phyloP scores from a whole-genome alignment of 2,113 vertebrate genomes.

The Ascaphus truei region DNA sequence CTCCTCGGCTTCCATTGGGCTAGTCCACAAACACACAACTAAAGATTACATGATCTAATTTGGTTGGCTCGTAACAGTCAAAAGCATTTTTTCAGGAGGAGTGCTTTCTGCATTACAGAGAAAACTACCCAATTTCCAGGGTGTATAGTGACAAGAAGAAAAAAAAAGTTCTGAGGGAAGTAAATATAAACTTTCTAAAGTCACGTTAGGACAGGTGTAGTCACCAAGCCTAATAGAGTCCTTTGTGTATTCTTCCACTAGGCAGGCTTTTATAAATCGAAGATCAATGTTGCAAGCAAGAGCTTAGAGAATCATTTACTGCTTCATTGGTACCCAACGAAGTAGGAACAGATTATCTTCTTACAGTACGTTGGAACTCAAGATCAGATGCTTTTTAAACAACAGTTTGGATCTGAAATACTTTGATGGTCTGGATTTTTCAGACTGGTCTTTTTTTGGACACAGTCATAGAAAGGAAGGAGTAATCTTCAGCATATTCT shows the following conservation, averaged over 20 bases:
- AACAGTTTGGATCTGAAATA: too few relatives aligned
- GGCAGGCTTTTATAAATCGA: constrained; percentile 37
- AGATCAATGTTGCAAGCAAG: constrained; percentile 31
- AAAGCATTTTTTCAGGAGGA: background rate
- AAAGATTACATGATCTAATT: background rate
- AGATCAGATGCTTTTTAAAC: background rate
- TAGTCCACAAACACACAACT: background rate
- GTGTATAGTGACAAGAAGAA: background rate
- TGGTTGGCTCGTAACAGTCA: background rate
- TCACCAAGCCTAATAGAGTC: constrained; percentile 43
- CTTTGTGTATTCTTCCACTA: constrained; percentile 24
- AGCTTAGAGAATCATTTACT: constrained; percentile 42
- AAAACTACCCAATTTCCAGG: background rate
- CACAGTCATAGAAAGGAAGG: too few relatives aligned
- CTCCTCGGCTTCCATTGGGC: background rate
- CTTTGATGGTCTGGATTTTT: too few relatives aligned
- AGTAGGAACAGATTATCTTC: constrained; percentile 45
- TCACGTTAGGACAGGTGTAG: constrained; percentile 28
- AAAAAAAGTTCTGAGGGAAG: too few relatives aligned
- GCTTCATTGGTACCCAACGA: constrained; percentile 47
- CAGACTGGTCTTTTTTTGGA: too few relatives aligned
- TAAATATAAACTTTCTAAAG: background rate
- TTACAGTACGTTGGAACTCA: constrained; percentile 2
- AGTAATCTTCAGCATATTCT: too few relatives aligned
- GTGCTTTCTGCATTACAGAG: background rate